Base-by-base conservation (phyloP, 2,113 vertebrate genomes). In the Chamaetylas fuelleborni region DNA sequence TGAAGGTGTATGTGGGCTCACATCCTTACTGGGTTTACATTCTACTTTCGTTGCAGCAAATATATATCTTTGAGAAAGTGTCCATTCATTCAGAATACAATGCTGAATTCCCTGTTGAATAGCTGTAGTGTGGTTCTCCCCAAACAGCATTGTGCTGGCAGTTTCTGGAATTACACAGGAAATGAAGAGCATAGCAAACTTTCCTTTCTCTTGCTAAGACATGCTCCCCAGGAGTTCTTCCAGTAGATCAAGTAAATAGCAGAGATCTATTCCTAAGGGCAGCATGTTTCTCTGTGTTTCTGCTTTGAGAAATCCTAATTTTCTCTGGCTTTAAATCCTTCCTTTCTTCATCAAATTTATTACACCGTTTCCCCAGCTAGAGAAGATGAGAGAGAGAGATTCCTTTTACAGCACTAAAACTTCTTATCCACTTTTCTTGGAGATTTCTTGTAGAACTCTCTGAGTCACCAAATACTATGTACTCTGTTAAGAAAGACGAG, bases 121-220 rank as follows among this genome's bases (percentile, higher is more conserved):
- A 96, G 78, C 87, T 9, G 25, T 88, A 91, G 88, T 83, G 92
- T 84, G 95, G 85, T 85, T 96, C 92, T 93, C 86, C 91, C 88
- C 90, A 91, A 95, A 90, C 84, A 77, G 81, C 82, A 92, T 96
- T 96, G 92, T 95, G 87, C 86, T 94, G 94, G 94, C 92, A 94
- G 90, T 96, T 96, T 95, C 94, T 94, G 94, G 90, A 95, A 91
- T 95, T 96, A 96, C 93, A 96, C 89, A 93, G 95, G 95, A 95
- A 95, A 96, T 95, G 95, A 95, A 81, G 93, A 96, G 93, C 90
- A 67, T 70, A 96, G 90, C 87, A 94, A 76, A 81, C 92, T 91
- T 89, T 70, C 93, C 83, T 96, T 95, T 95, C 88, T 95, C 80
- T 94, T 91, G 84, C 80, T 84, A 93, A 91, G 83, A 84, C 76